These are phyloP conservation scores for Alcedo quadribrachys DNA, from an alignment of 2,797 vertebrate genomes.

Conservation along the genomic window DNA sequence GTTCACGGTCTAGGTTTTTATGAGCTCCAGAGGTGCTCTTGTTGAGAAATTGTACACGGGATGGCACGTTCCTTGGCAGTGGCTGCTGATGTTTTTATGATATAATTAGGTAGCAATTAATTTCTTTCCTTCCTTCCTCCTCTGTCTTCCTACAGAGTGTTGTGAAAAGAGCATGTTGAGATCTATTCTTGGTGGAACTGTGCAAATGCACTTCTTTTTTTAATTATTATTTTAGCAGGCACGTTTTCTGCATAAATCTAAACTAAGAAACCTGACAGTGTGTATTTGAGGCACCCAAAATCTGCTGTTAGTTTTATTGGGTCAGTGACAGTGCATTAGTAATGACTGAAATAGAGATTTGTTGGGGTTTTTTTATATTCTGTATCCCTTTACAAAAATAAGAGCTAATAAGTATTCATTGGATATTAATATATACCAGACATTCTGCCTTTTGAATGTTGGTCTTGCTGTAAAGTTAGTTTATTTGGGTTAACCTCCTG, in stretches of 20 bases:
- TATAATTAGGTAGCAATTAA: constrained; percentile 35
- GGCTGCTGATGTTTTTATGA: not conserved
- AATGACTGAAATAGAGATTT: not conserved
- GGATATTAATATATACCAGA: not conserved
- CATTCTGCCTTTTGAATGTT: not conserved
- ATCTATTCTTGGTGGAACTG: constrained; percentile 5
- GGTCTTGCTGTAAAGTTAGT: not conserved
- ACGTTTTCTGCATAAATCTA: not conserved
- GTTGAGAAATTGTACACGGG: not conserved
- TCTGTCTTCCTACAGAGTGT: not conserved
- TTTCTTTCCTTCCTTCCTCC: not conserved
- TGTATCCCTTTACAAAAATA: not conserved
- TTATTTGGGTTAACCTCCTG: not conserved
- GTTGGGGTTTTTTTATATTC: not conserved
- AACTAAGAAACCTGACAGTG: not conserved
- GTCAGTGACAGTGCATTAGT: not conserved
- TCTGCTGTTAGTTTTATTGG: not conserved
- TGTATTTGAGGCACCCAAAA: not conserved
- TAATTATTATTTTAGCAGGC: not conserved
- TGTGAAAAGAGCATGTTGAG: not conserved
- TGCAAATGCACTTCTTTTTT: not conserved
- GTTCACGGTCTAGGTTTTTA: not conserved
- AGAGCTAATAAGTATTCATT: not conserved
- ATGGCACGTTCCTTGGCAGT: not conserved
- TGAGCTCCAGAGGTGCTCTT: not conserved